Conservation (phyloP, 2,888 invertebrate genomes). For the Pasiphila rectangulata region DNA sequence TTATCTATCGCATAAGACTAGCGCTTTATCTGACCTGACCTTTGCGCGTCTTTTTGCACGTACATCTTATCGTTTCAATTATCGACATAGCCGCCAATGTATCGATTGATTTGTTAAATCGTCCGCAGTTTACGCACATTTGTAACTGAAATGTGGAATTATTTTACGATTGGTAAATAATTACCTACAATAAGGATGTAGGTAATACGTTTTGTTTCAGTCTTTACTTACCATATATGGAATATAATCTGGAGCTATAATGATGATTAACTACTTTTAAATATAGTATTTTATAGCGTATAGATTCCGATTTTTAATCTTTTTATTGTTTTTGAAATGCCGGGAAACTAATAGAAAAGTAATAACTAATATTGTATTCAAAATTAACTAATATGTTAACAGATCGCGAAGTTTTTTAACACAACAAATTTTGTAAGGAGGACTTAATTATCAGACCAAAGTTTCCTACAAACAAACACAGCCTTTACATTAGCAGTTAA, state of each 20-base stretch:
- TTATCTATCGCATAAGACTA: slow-evolving; percentile 21
- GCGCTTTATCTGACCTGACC: slow-evolving; percentile 27
- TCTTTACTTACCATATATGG: too few species aligned
- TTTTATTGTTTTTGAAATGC: too few species aligned
- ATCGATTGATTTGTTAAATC: slow-evolving; percentile 1
- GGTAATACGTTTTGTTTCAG: too few species aligned
- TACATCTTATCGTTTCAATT: slow-evolving; percentile 5
- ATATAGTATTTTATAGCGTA: too few species aligned
- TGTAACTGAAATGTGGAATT: neutral
- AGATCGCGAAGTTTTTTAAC: neutral
- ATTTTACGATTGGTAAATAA: neutral
- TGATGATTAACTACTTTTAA: too few species aligned
- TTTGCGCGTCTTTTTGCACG: slow-evolving; percentile 7
- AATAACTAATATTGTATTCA: too few species aligned
- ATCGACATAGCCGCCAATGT: neutral
- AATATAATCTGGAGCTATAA: too few species aligned
- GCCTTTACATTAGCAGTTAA: neutral
- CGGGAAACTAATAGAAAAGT: too few species aligned
- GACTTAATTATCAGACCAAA: too few species aligned
- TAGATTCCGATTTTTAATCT: too few species aligned
- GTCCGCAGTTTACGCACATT: neutral
- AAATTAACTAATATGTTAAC: too few species aligned
- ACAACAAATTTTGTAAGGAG: neutral
- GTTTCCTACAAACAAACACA: neutral
- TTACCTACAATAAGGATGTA: too few species aligned